Evolutionary conservation across 2,888 invertebrate species (phyloP).

Genomic region (Acutogordius australiensis): DNA sequence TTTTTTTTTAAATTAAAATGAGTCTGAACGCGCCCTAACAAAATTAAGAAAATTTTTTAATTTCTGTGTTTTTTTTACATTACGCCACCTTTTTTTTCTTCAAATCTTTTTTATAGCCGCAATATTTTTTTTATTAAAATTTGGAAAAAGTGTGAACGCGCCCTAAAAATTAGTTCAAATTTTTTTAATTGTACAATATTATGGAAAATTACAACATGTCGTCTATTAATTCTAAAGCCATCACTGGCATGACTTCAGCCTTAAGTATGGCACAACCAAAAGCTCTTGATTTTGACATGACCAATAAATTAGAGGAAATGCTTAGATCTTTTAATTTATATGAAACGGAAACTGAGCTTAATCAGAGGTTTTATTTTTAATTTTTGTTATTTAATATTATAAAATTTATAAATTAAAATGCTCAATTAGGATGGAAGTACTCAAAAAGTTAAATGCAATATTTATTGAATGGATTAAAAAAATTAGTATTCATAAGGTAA

Average conservation of each 20-base stretch:
- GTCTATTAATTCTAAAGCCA: too few species aligned
- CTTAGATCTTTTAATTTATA: slow-evolving; percentile 56
- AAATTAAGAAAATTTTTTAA: too few species aligned
- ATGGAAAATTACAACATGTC: too few species aligned
- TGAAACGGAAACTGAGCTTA: slow-evolving; percentile 58
- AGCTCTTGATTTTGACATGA: slow-evolving; percentile 41
- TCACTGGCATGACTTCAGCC: slow-evolving; percentile 67
- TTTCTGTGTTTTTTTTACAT: too few species aligned
- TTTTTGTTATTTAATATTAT: background rate
- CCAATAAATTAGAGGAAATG: slow-evolving; percentile 43
- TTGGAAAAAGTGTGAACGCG: too few species aligned
- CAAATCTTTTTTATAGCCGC: too few species aligned
- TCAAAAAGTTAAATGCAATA: slow-evolving; percentile 22
- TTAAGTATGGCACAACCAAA: slow-evolving; percentile 59
- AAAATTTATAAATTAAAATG: slow-evolving; percentile 13
- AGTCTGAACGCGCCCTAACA: too few species aligned
- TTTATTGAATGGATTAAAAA: slow-evolving; percentile 24
- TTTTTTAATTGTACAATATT: too few species aligned
- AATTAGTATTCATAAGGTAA: slow-evolving; percentile 21
- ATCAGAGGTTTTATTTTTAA: slow-evolving; percentile 35
- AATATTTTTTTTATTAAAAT: too few species aligned
- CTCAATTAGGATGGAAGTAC: slow-evolving; percentile 23
- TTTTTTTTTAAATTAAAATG: too few species aligned
- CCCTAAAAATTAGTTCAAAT: too few species aligned
- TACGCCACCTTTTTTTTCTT: too few species aligned